phyloP scores from a whole-genome alignment of 2,797 vertebrate genomes.

The Dendrocincla fuliginosa region DNA sequence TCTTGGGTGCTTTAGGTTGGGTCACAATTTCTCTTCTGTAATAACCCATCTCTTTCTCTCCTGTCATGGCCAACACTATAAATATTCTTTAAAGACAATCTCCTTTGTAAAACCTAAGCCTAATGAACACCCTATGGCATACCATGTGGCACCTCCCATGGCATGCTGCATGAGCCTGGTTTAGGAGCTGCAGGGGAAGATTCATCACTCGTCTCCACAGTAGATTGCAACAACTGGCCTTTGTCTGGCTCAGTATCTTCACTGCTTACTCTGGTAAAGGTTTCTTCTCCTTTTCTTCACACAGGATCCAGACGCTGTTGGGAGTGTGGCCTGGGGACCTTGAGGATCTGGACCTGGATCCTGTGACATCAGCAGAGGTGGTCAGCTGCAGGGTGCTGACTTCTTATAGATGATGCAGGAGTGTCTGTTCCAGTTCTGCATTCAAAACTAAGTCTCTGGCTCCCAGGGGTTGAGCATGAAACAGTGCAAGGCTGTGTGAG shows the following conservation, averaged over 20 bases:
- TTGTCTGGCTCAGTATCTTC: not conserved
- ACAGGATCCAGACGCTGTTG: fast-evolving
- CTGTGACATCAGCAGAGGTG: fast-evolving
- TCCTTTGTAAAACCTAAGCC: not conserved
- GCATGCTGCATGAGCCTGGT: not conserved
- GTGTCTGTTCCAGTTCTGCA: not conserved
- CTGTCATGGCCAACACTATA: not conserved
- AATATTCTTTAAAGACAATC: not conserved
- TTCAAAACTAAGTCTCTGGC: not conserved
- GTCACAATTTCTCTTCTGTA: not conserved
- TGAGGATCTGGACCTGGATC: not conserved
- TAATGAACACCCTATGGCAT: not conserved
- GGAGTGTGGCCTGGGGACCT: not conserved
- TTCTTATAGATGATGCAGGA: not conserved
- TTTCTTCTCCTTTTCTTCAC: not conserved
- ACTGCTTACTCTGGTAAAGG: not conserved
- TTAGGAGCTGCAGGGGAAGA: not conserved
- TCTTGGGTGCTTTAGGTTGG: not conserved
- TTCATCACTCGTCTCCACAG: fast-evolving
- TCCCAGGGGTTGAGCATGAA: not conserved
- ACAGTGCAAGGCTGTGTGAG: not conserved
- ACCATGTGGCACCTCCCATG: not conserved
- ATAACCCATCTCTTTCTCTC: not conserved
- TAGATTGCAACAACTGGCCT: not conserved
- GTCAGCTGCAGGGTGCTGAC: not conserved